Evolutionary conservation across 1,140 invertebrate species (phyloP).

Genomic region (Hyles euphorbiae): DNA sequence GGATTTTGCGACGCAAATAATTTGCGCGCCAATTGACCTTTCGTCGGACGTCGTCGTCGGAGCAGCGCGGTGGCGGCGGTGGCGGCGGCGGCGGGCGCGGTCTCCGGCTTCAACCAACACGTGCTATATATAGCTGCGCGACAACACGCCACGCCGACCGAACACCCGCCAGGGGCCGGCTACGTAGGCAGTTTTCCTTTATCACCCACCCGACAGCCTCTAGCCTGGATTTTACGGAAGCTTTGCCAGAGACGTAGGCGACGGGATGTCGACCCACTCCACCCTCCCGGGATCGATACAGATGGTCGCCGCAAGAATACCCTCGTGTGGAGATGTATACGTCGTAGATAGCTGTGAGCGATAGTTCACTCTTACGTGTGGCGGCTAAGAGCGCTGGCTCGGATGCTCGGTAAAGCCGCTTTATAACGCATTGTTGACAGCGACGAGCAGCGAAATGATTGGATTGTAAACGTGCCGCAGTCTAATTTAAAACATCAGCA

Average conservation of each 20-base stretch:
- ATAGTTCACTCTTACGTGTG: conserved; percentile 1
- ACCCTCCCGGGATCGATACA: conserved; percentile 67
- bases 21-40: conserved; percentile 75
- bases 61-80: conserved; percentile 44
- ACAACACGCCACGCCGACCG: conserved; percentile 55
- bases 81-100: conserved; percentile 55
- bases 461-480: conserved; percentile 1
- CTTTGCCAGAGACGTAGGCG: conserved; percentile 51
- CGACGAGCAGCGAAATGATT: too few relatives aligned
- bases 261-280: conserved; percentile 62
- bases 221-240: conserved; percentile 61
- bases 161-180: conserved; percentile 61
- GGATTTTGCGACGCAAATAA: conserved; percentile 73
- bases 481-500: background rate
- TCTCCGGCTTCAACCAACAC: conserved; percentile 55
- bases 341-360: conserved; percentile 9
- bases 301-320: conserved; percentile 63
- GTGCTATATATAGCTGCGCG: conserved; percentile 68
- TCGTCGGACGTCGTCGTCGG: conserved; percentile 63
- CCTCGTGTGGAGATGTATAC: conserved; percentile 35
- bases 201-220: conserved; percentile 66
- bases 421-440: too few relatives aligned
- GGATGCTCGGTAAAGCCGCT: too few relatives aligned
- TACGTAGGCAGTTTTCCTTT: conserved; percentile 70
- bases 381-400: background rate